Evolutionary conservation across 2,888 invertebrate genomes (phyloP).

Genomic region (Pegoplata infirma): DNA sequence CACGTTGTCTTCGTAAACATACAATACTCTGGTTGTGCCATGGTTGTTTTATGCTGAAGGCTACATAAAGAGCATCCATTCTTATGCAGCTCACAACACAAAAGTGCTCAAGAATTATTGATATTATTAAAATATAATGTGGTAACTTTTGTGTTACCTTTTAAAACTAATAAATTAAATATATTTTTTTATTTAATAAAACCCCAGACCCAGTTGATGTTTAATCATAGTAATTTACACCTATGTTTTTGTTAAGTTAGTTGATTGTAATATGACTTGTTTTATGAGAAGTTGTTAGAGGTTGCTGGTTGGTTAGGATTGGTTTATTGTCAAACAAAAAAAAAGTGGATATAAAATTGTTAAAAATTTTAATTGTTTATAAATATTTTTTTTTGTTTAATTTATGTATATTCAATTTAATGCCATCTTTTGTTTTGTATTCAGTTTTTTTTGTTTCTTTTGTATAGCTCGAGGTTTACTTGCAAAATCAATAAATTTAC

Average conservation of each 20-base stretch:
- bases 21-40: slow-evolving; percentile 6
- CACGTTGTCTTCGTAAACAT: slow-evolving; percentile 9
- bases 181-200: background rate
- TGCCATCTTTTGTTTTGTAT: background rate
- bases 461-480: background rate
- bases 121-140: slow-evolving; percentile 55
- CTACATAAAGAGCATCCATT: background rate
- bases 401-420: background rate
- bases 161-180: slow-evolving; percentile 57
- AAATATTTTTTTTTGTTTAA: background rate
- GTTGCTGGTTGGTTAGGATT: background rate
- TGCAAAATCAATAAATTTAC: slow-evolving; percentile 13
- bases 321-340: background rate
- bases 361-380: too few relatives aligned
- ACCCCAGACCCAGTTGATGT: slow-evolving; percentile 18
- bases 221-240: slow-evolving; percentile 51
- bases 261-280: background rate
- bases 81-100: slow-evolving; percentile 7
- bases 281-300: background rate
- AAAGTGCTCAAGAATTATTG: slow-evolving; percentile 47
- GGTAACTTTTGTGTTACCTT: slow-evolving; percentile 55
- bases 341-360: too few relatives aligned
- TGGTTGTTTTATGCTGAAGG: slow-evolving; percentile 11
- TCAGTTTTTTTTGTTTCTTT: background rate
- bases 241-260: slow-evolving; percentile 6